phyloP scores from a whole-genome alignment of 2,113 vertebrate species.

The Notothenia rossii region DNA sequence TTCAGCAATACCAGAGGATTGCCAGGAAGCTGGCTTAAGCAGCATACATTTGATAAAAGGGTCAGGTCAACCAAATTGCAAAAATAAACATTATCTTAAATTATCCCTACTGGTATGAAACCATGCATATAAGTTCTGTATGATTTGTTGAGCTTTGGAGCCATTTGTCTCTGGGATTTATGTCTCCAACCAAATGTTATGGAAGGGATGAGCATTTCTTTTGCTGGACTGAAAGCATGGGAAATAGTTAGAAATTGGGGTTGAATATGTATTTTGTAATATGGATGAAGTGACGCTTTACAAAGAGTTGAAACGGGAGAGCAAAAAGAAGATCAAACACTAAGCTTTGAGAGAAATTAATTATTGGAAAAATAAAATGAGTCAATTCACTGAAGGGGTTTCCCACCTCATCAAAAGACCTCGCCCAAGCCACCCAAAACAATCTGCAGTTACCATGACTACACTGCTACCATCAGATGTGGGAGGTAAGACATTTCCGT shows the following conservation, averaged over 20 bases:
- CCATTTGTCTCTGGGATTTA: not conserved
- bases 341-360: not conserved
- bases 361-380: not conserved
- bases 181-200: not conserved
- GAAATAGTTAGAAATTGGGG: not conserved
- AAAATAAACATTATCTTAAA: not conserved
- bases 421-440: constrained; percentile 36
- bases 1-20: too few relatives aligned
- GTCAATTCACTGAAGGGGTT: too few relatives aligned
- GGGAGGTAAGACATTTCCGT: constrained; percentile 42
- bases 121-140: not conserved
- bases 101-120: not conserved
- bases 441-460: constrained; percentile 28
- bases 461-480: constrained; percentile 39
- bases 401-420: too few relatives aligned
- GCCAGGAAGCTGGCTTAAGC: not conserved
- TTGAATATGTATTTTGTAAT: not conserved
- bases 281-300: not conserved
- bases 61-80: not conserved
- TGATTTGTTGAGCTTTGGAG: not conserved
- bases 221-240: not conserved
- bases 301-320: not conserved
- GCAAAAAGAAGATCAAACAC: not conserved
- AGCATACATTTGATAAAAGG: not conserved
- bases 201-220: not conserved